Conservation (phyloP, 2,888 invertebrate species). For the Laothoe populi region DNA sequence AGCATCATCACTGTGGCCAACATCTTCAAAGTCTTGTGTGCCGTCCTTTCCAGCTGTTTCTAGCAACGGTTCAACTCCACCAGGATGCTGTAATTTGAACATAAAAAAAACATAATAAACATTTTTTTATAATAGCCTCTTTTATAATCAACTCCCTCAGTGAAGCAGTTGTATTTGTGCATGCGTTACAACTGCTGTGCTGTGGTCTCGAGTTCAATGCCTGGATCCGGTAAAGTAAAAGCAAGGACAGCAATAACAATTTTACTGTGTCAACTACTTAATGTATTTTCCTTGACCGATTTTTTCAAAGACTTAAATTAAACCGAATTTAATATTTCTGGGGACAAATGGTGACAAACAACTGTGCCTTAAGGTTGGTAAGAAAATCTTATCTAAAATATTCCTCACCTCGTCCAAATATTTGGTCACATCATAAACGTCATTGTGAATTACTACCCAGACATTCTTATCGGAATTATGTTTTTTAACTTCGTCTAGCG, state of each 20-base stretch:
- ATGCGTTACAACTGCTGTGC: too few relatives aligned
- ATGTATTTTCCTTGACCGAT: too few relatives aligned
- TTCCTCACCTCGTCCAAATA: constrained; percentile 89
- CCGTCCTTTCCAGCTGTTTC: constrained; percentile 92
- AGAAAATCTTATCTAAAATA: too few relatives aligned
- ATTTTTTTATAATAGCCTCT: not conserved
- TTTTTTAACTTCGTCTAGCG: constrained; percentile 87
- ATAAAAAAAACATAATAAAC: not conserved
- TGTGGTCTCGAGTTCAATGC: too few relatives aligned
- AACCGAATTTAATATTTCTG: too few relatives aligned
- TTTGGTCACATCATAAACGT: constrained; percentile 91
- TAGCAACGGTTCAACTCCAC: constrained; percentile 92
- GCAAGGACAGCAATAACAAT: too few relatives aligned
- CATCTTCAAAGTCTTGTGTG: constrained; percentile 95
- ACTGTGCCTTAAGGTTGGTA: not conserved
- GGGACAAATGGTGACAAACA: too few relatives aligned
- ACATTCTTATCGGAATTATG: constrained; percentile 76
- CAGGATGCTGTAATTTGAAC: constrained; percentile 89
- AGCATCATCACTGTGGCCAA: constrained; percentile 97
- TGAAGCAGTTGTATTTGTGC: too few relatives aligned
- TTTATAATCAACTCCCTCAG: not conserved
- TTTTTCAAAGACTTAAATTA: too few relatives aligned
- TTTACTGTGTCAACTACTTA: too few relatives aligned
- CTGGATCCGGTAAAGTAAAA: too few relatives aligned
- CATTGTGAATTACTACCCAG: constrained; percentile 92